phyloP scores from a whole-genome alignment of 2,113 vertebrate genomes.

The Ammospiza caudacuta region DNA sequence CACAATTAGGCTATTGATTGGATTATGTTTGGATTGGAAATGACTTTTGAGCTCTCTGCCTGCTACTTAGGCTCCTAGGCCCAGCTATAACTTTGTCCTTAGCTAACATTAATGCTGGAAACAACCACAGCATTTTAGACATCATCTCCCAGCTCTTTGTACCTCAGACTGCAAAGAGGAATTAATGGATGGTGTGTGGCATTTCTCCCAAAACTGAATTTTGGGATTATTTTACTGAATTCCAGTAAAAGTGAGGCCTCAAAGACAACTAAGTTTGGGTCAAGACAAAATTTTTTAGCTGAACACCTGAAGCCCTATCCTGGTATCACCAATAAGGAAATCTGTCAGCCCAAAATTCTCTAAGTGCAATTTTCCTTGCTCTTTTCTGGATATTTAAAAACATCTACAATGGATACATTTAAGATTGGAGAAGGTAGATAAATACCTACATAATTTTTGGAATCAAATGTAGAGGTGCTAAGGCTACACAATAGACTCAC shows the following conservation, averaged over 20 bases:
- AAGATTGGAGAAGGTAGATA: background rate
- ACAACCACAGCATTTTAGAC: background rate
- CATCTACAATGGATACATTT: background rate
- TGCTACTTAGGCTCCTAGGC: background rate
- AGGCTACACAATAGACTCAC: rapidly evolving
- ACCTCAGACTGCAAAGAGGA: background rate
- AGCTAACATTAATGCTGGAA: background rate
- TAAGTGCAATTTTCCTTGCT: background rate
- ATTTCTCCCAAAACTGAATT: background rate
- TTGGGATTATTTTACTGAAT: background rate
- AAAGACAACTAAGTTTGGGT: background rate
- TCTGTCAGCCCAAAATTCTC: background rate
- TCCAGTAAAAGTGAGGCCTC: background rate
- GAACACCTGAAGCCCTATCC: background rate
- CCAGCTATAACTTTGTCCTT: background rate
- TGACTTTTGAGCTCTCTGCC: background rate
- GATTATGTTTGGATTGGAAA: background rate
- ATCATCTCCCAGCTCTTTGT: background rate
- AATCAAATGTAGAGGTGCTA: background rate
- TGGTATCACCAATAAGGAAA: background rate
- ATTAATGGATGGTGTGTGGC: rapidly evolving
- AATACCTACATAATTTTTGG: background rate
- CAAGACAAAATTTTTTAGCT: background rate
- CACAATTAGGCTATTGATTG: background rate
- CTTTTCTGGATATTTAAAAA: background rate